A percentile compares a stretch with the other conserved stretches of the same genome.
These are phyloP conservation scores for Spongia lamella DNA, from an alignment of 37 sponge, comb jelly and placozoan genomes.

Conservation along the genomic window DNA sequence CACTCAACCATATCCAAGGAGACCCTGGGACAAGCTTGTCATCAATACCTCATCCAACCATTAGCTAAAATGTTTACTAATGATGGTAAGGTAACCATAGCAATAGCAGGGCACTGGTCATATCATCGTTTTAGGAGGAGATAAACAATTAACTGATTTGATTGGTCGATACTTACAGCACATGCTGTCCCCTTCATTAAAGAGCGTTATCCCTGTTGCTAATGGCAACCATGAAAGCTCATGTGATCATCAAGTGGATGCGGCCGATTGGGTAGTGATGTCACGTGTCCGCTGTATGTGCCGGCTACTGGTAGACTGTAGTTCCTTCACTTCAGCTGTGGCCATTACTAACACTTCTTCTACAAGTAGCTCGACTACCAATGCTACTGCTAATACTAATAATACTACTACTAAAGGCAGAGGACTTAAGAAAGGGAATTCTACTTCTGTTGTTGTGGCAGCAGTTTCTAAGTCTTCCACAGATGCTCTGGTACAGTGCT, in stretches of 20 bases:
- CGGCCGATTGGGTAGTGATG: constrained; percentile 10
- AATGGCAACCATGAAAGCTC: neutral
- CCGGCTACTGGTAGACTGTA: constrained; percentile 68
- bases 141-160: no score
- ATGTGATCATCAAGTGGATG: neutral
- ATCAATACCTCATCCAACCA: constrained; percentile 54
- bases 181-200: no score
- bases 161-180: no score
- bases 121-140: no score
- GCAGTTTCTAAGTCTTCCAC: neutral
- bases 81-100: no score
- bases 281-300: constrained; percentile 68
- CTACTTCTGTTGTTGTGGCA: neutral
- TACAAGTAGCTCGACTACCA: no score
- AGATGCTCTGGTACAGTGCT: constrained; percentile 37
- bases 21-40: constrained; percentile 59
- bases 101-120: no score
- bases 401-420: neutral
- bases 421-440: neutral
- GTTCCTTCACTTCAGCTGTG: constrained; percentile 23
- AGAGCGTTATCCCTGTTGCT: neutral
- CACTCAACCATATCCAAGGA: constrained; percentile 28
- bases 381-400: no score
- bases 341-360: no score
- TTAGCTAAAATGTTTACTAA: constrained; percentile 48